Evolutionary conservation across 1,140 invertebrate genomes (phyloP).

Genomic region (Apis laboriosa): DNA sequence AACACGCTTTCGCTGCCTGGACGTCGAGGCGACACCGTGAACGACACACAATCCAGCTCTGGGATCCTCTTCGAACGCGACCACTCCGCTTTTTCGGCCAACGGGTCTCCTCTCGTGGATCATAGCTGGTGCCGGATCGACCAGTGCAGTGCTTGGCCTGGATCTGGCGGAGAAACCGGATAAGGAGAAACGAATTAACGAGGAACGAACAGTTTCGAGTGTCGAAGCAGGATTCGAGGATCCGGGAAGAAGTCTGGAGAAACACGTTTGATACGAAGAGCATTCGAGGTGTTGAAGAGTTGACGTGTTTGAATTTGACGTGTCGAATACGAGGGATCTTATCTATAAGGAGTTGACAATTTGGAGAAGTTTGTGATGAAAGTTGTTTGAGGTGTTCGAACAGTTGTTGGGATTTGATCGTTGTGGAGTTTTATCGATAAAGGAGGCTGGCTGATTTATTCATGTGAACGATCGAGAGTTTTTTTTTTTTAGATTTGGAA

Average conservation of each 20-base stretch:
- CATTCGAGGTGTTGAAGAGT: not conserved
- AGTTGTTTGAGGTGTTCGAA: too few species aligned
- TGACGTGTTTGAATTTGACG: not conserved
- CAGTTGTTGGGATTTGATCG: too few species aligned
- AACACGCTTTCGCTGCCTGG: conserved; percentile 60
- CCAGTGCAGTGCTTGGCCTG: too few species aligned
- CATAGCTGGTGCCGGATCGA: too few species aligned
- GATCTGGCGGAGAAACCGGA: not conserved
- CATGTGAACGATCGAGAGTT: too few species aligned
- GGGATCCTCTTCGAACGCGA: conserved; percentile 34
- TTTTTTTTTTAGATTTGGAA: too few species aligned
- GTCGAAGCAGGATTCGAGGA: too few species aligned
- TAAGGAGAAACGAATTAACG: not conserved
- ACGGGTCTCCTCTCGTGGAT: not conserved
- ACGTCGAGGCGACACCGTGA: conserved; percentile 44
- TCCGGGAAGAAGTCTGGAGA: not conserved
- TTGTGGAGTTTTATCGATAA: too few species aligned
- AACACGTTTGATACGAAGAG: not conserved
- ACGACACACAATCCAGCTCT: conserved; percentile 53
- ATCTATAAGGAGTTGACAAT: not conserved
- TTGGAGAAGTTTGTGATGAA: not conserved
- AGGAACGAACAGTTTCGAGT: not conserved
- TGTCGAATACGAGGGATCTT: not conserved
- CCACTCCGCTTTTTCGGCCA: conserved; percentile 16
- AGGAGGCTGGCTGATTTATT: too few species aligned